phyloP scores from a whole-genome alignment of 2,797 vertebrate species.

The Pseudomugil gertrudae region DNA sequence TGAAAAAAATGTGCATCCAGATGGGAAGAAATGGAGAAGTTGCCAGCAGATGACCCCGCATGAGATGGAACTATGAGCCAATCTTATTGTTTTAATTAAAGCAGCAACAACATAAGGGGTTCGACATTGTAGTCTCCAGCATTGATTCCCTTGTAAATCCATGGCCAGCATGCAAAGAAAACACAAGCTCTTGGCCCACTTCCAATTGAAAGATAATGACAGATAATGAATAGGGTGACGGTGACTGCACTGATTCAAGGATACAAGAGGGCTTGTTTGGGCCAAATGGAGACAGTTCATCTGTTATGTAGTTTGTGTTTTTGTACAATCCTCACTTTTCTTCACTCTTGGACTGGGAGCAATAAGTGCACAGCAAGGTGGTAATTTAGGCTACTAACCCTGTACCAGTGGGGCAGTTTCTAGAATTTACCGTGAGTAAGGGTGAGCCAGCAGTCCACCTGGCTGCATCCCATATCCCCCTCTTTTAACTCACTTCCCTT shows the following conservation, averaged over 20 bases:
- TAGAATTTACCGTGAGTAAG: conserved; percentile 75
- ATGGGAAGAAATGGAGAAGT: conserved; percentile 67
- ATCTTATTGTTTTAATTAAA: conserved; percentile 77
- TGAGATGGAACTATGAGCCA: conserved; percentile 46
- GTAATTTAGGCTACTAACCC: conserved; percentile 77
- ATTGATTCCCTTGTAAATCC: conserved; percentile 66
- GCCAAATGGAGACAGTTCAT: conserved; percentile 69
- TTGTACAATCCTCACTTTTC: conserved; percentile 38
- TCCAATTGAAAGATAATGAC: conserved; percentile 76
- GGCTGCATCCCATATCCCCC: conserved; percentile 69
- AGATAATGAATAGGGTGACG: conserved; percentile 76
- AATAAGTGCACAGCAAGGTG: conserved; percentile 42
- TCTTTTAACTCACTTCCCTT: conserved; percentile 63
- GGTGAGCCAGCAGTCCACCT: conserved; percentile 70
- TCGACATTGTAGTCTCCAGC: conserved; percentile 53
- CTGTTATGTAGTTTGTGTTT: conserved; percentile 59
- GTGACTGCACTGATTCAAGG: conserved; percentile 64
- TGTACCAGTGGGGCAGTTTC: conserved; percentile 58
- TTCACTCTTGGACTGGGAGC: conserved; percentile 25
- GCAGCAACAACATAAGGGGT: conserved; percentile 59
- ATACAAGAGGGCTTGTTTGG: conserved; percentile 66
- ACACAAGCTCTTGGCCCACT: conserved; percentile 62
- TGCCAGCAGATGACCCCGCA: conserved; percentile 52
- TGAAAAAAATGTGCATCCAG: conserved; percentile 54
- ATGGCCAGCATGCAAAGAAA: conserved; percentile 64